A percentile compares a stretch with the other conserved stretches of the same genome.
These are phyloP conservation scores for Mimas tiliae DNA, from an alignment of 2,888 invertebrate species.

Conservation along the genomic window DNA sequence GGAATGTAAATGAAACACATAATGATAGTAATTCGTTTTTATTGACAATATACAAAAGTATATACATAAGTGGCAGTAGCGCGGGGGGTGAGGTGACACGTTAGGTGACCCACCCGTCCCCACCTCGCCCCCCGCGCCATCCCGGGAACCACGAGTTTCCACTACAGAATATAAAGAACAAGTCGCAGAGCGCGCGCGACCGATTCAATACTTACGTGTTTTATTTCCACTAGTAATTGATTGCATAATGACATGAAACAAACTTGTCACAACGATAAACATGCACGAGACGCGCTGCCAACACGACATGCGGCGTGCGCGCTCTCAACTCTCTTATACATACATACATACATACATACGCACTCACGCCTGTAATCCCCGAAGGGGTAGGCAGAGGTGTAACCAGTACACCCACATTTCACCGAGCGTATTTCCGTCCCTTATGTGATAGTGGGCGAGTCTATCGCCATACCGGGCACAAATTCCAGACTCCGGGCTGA, in stretches of 20 bases:
- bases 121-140: too few species aligned
- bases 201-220: background rate
- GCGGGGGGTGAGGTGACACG: background rate
- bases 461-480: too few species aligned
- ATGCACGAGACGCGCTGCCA: background rate
- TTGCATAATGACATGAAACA: too few species aligned
- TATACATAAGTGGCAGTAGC: background rate
- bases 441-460: too few species aligned
- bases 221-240: background rate
- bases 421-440: too few species aligned
- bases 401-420: too few species aligned
- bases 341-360: too few species aligned
- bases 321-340: slow-evolving; percentile 30
- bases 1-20: slow-evolving; percentile 1
- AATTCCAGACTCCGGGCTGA: too few species aligned
- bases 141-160: slow-evolving; percentile 1
- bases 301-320: background rate
- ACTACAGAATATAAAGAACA: background rate
- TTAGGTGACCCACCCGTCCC: background rate
- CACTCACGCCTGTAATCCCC: too few species aligned
- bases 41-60: slow-evolving; percentile 23
- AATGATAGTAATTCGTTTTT: slow-evolving; percentile 14
- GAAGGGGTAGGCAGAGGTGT: too few species aligned
- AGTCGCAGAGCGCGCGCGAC: background rate
- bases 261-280: background rate